Base-by-base conservation (phyloP, 2,113 vertebrate species). In the Cinclus cinclus region DNA sequence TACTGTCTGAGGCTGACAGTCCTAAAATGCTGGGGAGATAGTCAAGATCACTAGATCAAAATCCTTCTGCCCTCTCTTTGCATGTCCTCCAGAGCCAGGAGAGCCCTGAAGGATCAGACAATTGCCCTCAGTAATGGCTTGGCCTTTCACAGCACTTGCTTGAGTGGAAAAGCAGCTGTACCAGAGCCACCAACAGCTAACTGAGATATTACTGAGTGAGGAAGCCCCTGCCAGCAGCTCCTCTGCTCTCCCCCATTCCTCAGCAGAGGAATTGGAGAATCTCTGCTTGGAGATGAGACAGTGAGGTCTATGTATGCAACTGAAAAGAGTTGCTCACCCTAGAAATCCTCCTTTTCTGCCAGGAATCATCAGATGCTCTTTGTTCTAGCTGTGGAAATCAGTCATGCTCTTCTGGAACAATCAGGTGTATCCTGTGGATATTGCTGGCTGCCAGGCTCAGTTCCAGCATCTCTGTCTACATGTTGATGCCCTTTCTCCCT, bases 91-190 rank as follows among this genome's bases (percentile, higher is more conserved):
- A 25, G 37, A 74, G 30, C 71, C 14, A 78, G 33, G 8, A 70
- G 23, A 83, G 39, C 23, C 31, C 22, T 58, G 31, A 49, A 46
- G 31, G 44, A 42, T 22, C 68, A 60, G 46, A 56, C 28, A 39
- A 22, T 11, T 37, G 25, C 12, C 39, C 44, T 13, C 11, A 83
- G 53, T 17, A 55, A 15, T 24, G 5, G 15, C 39, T 41, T 18
- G 1, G 23, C 31, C 33, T 39, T 55, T 59, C 31, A 15, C 18
- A 22, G 3, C 3, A 0, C 53, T 68, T 27, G 9, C 44, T 60
- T 0, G 1, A 68, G 53, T 1, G 5, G 24, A 62, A 62, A 71
- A 71, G 35, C 4, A n/a, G 7, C 17, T 6, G 0, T 11, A 50
- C 5, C 31, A 15, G 28, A 81, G 11, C 7, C 39, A 37, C 5